These are phyloP conservation scores for Leptoteleia sp. DNA, from an alignment of 1,140 invertebrate species.

Conservation along the genomic window DNA sequence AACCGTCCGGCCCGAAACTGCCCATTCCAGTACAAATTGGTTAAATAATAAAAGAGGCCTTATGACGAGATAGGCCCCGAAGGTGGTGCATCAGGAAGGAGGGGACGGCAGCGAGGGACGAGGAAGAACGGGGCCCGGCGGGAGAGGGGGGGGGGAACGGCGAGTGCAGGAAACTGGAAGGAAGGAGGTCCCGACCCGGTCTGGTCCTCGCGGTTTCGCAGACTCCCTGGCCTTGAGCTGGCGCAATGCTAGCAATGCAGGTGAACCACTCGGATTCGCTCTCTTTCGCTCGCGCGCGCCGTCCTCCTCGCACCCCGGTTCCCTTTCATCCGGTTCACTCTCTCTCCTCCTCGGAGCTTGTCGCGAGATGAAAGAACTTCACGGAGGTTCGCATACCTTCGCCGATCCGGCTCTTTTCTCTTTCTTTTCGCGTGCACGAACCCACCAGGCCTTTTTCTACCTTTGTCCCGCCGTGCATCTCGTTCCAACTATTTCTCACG, in stretches of 20 bases:
- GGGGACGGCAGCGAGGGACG: conserved; percentile 32
- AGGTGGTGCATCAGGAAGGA: conserved; percentile 29
- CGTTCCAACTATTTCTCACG: conserved; percentile 56
- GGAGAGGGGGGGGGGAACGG: conserved; percentile 24
- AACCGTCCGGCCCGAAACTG: conserved; percentile 22
- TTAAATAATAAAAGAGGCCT: conserved; percentile 59
- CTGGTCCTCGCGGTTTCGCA: conserved; percentile 75
- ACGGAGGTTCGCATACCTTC: conserved; percentile 67
- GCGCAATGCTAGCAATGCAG: conserved; percentile 82
- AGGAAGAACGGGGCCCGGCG: conserved; percentile 37
- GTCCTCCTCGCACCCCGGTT: conserved; percentile 54
- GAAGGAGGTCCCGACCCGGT: conserved; percentile 78
- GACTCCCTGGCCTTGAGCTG: conserved; percentile 80
- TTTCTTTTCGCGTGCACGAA: conserved; percentile 64
- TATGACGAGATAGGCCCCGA: conserved; percentile 40
- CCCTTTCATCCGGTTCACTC: conserved; percentile 66
- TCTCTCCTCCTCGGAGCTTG: conserved; percentile 55
- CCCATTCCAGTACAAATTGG: conserved; percentile 46
- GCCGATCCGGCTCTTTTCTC: conserved; percentile 59
- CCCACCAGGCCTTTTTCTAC: conserved; percentile 54
- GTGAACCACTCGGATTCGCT: conserved; percentile 78
- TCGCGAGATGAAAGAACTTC: conserved; percentile 68
- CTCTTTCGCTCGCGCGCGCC: conserved; percentile 62
- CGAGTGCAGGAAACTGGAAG: conserved; percentile 76
- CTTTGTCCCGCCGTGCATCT: conserved; percentile 55